Conservation (phyloP, 1,140 invertebrate genomes). For the Procambarus virginalis region DNA sequence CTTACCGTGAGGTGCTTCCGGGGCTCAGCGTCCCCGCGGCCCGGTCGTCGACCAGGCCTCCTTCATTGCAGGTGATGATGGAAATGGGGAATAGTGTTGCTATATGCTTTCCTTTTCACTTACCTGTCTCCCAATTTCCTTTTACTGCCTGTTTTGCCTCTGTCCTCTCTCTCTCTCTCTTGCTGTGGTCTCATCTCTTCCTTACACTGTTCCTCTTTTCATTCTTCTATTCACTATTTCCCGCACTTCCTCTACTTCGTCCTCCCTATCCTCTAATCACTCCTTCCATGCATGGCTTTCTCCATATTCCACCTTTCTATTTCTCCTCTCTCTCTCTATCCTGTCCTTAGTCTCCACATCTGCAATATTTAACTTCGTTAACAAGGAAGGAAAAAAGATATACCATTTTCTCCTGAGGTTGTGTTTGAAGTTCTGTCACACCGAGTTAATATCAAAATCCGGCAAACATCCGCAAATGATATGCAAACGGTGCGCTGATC, state of each 20-base stretch:
- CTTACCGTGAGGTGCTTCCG: too few species aligned
- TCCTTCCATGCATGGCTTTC: too few species aligned
- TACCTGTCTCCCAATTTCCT: not conserved
- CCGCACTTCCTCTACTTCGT: not conserved
- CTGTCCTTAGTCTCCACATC: not conserved
- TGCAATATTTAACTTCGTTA: slow-evolving; percentile 13
- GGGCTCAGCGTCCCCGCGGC: too few species aligned
- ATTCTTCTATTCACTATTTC: not conserved
- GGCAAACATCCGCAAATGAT: slow-evolving; percentile 33
- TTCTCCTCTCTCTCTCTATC: not conserved
- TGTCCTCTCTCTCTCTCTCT: not conserved
- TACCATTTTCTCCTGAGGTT: slow-evolving; percentile 5
- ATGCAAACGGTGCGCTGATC: slow-evolving; percentile 33
- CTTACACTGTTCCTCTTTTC: not conserved
- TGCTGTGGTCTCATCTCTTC: not conserved
- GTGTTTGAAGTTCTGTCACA: slow-evolving; percentile 6
- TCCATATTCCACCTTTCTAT: not conserved
- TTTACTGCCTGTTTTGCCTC: not conserved
- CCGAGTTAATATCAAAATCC: slow-evolving; percentile 25
- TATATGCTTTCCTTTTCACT: not conserved
- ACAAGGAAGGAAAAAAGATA: not conserved
- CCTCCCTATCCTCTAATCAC: not conserved
- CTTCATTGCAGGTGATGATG: too few species aligned
- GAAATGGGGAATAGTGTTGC: too few species aligned
- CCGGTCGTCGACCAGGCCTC: too few species aligned